Evolutionary conservation across 2,113 vertebrate genomes (phyloP), one percentile per base, ranked within the genome.

Genomic region (Butastur rufipennis): DNA sequence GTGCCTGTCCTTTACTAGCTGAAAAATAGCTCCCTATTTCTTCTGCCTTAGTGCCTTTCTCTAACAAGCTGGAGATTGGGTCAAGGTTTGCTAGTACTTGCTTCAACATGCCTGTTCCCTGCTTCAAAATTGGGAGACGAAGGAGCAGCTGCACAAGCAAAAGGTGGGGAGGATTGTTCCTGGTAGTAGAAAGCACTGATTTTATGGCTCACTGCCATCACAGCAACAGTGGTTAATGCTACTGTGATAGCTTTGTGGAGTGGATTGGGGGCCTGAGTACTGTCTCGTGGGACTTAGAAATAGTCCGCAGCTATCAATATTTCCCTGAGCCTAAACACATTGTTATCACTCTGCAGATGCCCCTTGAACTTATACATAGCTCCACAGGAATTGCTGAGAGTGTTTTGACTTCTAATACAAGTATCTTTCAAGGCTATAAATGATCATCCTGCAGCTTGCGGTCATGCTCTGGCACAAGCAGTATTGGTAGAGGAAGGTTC

Each of bases 341-440:
- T 61, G 36, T 68, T 96, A 93, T 50, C 38, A 55, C 38, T 84
- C n/a, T 59, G 78, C 15, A 84, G 79, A 34, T 92, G 71, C 23
- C 38, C 75, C 40, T 73, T 96, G 86, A 90, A 93, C 50, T 80
- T 94, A 90, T 73, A 92, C 83, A 67, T 88, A 77, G 62, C 50
- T 70, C 63, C 88, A 62, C 10, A 71, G 59, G 79, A 90, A 93
- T 17, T 90, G 31, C 26, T 2, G 3, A 48, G 66, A 82, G 42
- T 70, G 59, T 86, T 93, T 83, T 88, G 85, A 65, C 52, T 81
- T 90, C 58, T 75, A 48, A 58, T 61, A 45, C 16, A 72, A 85
- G 12, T 56, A 25, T 55, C 38, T 97, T 85, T 90, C 67, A 82
- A 34, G 38, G 74, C 42, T 63, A 38, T 53, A 85, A 91, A 56